Evolutionary conservation across 2,888 invertebrate species (phyloP).

Genomic region (Gryllus longicercus): DNA sequence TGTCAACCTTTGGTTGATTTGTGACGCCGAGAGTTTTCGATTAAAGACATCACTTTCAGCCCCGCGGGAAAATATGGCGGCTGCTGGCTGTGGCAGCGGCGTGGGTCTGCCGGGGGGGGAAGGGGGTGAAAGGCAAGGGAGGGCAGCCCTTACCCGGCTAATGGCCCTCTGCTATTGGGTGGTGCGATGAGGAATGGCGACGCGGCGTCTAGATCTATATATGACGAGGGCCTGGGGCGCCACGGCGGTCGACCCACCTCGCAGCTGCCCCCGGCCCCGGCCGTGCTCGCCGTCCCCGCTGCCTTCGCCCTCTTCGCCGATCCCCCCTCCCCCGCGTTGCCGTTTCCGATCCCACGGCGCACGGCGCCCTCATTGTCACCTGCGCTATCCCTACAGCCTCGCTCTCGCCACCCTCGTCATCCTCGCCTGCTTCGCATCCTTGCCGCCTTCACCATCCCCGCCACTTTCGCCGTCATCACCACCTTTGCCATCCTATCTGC

Average conservation of each 20-base stretch:
- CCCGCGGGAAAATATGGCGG: slow-evolving; percentile 47
- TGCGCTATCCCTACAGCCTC: neutral
- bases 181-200: slow-evolving; percentile 29
- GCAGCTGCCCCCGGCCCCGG: too few species aligned
- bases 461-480: neutral
- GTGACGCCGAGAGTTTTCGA: slow-evolving; percentile 47
- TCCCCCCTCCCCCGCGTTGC: neutral
- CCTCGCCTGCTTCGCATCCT: neutral
- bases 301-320: neutral
- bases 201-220: neutral
- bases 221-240: slow-evolving; percentile 5
- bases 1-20: slow-evolving; percentile 46
- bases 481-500: neutral
- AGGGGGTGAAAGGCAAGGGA: neutral
- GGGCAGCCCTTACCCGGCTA: neutral
- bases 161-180: slow-evolving; percentile 28
- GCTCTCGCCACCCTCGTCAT: neutral
- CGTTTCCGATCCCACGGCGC: too few species aligned
- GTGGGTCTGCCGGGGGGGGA: neutral
- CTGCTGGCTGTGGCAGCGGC: slow-evolving; percentile 22
- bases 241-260: neutral
- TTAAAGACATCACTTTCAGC: slow-evolving; percentile 51
- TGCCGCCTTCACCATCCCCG: neutral
- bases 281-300: neutral
- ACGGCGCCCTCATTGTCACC: neutral